Evolutionary conservation across 1,140 invertebrate genomes (phyloP).

Genomic region (Drosophila rhopaloa): DNA sequence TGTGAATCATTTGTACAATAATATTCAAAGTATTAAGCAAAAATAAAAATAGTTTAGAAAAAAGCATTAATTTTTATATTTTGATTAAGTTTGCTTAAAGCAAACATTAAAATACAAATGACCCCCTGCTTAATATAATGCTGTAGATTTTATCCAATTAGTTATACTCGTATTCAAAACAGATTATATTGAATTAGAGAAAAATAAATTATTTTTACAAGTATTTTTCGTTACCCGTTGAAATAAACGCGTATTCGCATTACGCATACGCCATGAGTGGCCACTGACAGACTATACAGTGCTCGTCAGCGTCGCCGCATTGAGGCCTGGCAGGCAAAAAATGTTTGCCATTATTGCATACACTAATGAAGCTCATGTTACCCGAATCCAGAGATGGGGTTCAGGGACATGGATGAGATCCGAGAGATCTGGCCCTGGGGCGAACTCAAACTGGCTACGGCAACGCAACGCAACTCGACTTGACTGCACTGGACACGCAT

Average conservation of each 20-base stretch:
- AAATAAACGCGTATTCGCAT: constrained; percentile 24
- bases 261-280: constrained; percentile 63
- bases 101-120: too few species aligned
- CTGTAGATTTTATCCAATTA: too few species aligned
- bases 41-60: too few species aligned
- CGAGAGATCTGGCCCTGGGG: constrained; percentile 48
- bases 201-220: background rate
- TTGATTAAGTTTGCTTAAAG: too few species aligned
- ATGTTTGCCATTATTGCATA: constrained; percentile 83
- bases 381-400: constrained; percentile 22
- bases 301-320: constrained; percentile 39
- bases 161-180: background rate
- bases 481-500: constrained; percentile 67
- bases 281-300: constrained; percentile 46
- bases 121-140: too few species aligned
- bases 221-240: background rate
- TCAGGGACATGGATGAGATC: constrained; percentile 22
- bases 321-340: constrained; percentile 77
- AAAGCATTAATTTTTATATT: too few species aligned
- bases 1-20: too few species aligned
- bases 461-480: constrained; percentile 32
- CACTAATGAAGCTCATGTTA: constrained; percentile 83
- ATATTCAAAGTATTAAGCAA: too few species aligned
- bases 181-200: background rate
- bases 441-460: constrained; percentile 18